These are phyloP conservation scores for Hesperophylax magnus DNA, from an alignment of 1,140 invertebrate genomes.

Conservation along the genomic window DNA sequence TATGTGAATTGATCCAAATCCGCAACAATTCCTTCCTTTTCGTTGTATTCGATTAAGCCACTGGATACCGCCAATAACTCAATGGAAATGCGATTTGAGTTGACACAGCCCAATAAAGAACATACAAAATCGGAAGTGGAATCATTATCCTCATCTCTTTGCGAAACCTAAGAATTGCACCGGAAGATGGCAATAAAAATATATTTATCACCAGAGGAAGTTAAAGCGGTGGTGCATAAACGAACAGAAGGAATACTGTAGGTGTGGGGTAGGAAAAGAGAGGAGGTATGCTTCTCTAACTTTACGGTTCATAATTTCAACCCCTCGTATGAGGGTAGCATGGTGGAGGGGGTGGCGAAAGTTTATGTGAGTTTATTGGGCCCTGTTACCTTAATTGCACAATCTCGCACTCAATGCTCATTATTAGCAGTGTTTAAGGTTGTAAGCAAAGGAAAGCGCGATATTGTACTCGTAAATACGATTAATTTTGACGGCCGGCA, in stretches of 20 bases:
- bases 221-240: neutral
- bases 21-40: neutral
- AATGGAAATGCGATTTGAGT: conserved; percentile 4
- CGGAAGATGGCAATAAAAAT: conserved; percentile 53
- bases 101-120: conserved; percentile 37
- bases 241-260: conserved; percentile 10
- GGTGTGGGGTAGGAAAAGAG: neutral
- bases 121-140: conserved; percentile 26
- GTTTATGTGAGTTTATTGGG: conserved; percentile 6
- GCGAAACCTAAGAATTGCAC: conserved; percentile 27
- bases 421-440: neutral
- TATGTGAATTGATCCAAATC: neutral
- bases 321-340: neutral
- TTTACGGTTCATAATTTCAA: conserved; percentile 52
- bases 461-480: conserved; percentile 1
- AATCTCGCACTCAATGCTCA: conserved; percentile 11
- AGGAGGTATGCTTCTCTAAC: conserved; percentile 22
- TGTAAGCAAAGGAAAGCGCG: no score
- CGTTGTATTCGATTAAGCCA: conserved; percentile 4
- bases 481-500: no score
- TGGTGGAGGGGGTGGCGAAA: neutral
- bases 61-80: conserved; percentile 22
- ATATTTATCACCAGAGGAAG: conserved; percentile 49
- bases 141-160: conserved; percentile 39
- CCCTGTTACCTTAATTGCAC: conserved; percentile 6